Conservation (phyloP, 2,113 vertebrate genomes). For the Lophius piscatorius region DNA sequence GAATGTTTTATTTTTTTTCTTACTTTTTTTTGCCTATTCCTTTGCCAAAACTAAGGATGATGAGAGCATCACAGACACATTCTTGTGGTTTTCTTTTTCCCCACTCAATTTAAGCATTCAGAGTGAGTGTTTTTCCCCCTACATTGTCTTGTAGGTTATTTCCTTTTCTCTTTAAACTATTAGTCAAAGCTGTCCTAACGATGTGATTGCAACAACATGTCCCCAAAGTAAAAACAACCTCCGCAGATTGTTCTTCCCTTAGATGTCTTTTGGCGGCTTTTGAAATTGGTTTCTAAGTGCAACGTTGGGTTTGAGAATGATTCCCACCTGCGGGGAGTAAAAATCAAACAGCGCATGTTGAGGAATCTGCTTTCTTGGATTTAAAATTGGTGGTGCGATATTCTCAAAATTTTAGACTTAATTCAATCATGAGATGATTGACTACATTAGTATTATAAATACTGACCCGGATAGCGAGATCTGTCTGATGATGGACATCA, state of each 20-base stretch:
- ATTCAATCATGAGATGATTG: slow-evolving; percentile 30
- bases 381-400: slow-evolving; percentile 51
- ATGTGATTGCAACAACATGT: slow-evolving; percentile 80
- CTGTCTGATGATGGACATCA: no score
- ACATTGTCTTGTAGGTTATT: slow-evolving; percentile 68
- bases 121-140: slow-evolving; percentile 31
- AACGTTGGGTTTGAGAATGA: slow-evolving; percentile 73
- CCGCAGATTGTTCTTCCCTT: slow-evolving; percentile 50
- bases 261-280: slow-evolving; percentile 46
- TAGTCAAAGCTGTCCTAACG: slow-evolving; percentile 73
- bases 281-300: slow-evolving; percentile 72
- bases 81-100: slow-evolving; percentile 51
- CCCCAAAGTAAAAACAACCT: slow-evolving; percentile 46
- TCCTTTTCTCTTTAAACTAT: slow-evolving; percentile 72
- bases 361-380: slow-evolving; percentile 25
- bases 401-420: no score
- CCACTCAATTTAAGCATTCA: slow-evolving; percentile 42
- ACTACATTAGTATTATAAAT: slow-evolving; percentile 53
- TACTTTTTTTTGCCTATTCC: neutral
- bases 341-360: slow-evolving; percentile 24
- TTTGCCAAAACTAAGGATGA: slow-evolving; percentile 26
- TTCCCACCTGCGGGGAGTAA: slow-evolving; percentile 75
- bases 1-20: slow-evolving; percentile 12
- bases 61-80: slow-evolving; percentile 37
- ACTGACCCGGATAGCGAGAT: no score